Percentiles rank a stretch among this genome's conserved stretches.
These are phyloP conservation scores for Styela plicata DNA, from an alignment of 23 tunicate species.

Conservation along the genomic window DNA sequence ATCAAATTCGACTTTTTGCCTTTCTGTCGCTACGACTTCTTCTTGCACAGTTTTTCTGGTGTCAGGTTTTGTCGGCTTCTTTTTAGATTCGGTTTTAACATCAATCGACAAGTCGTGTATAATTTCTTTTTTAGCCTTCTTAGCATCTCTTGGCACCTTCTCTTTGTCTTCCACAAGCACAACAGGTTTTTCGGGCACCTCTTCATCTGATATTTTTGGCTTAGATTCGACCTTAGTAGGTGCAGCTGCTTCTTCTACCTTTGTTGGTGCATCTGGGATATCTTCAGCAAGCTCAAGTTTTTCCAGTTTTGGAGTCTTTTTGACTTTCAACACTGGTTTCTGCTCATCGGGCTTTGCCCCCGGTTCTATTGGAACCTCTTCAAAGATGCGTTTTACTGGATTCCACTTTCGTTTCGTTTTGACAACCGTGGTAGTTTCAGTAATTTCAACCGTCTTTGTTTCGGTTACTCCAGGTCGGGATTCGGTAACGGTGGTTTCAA, in stretches of 20 bases:
- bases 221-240: no score
- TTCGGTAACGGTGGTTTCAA: background rate
- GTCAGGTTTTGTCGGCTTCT: background rate
- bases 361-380: slow-evolving; percentile 36
- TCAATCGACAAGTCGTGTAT: background rate
- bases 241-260: background rate
- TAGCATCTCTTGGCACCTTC: background rate
- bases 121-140: slow-evolving; percentile 1
- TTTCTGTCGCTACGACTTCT: background rate
- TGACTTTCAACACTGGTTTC: background rate
- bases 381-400: slow-evolving; percentile 51
- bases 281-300: background rate
- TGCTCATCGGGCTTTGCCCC: background rate
- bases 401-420: slow-evolving; percentile 61
- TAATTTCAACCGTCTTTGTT: no score
- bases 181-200: background rate
- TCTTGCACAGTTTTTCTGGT: background rate
- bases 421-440: background rate
- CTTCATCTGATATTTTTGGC: no score
- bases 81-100: background rate
- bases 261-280: background rate
- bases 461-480: background rate
- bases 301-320: background rate
- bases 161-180: background rate
- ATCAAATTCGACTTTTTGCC: background rate